These are phyloP conservation scores for Ophthalmolycus amberensis DNA, from an alignment of 2,113 vertebrate species.

Conservation along the genomic window DNA sequence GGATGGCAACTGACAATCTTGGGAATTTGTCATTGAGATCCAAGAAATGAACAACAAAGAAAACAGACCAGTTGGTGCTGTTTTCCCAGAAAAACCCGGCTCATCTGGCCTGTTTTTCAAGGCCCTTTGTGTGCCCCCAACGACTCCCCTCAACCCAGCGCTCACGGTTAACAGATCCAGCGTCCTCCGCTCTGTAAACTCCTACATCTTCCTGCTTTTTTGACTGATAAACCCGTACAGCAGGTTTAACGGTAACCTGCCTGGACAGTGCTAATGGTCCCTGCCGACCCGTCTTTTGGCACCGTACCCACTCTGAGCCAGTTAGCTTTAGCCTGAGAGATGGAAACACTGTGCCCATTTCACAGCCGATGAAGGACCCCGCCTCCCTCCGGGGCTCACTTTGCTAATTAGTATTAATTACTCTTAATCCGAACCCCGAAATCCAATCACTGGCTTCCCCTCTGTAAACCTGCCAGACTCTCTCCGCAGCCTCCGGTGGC, in stretches of 20 bases:
- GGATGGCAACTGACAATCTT: conserved; percentile 50
- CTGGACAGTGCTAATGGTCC: conserved; percentile 56
- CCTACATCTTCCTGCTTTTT: conserved; percentile 63
- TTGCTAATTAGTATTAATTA: conserved; percentile 85
- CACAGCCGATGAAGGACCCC: conserved; percentile 60
- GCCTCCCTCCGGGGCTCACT: conserved; percentile 63
- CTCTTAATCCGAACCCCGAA: conserved; percentile 78
- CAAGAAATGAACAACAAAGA: conserved; percentile 21
- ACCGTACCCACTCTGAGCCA: conserved; percentile 35
- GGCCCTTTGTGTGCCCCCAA: conserved; percentile 22
- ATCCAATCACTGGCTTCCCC: conserved; percentile 70
- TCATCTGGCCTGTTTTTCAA: conserved; percentile 44
- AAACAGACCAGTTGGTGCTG: conserved; percentile 17
- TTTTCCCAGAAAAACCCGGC: conserved; percentile 28
- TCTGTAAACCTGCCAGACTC: conserved; percentile 50
- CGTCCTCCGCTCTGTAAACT: conserved; percentile 71
- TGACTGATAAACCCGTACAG: conserved; percentile 77
- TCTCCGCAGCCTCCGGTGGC: conserved; percentile 53
- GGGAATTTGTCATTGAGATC: conserved; percentile 41
- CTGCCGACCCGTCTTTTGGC: conserved; percentile 51
- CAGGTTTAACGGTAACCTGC: conserved; percentile 47
- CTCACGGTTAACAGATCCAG: conserved; percentile 74
- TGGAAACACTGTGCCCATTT: conserved; percentile 60
- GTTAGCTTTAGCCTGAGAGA: conserved; percentile 50
- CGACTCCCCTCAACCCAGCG: conserved; percentile 49